Evolutionary conservation across 2,113 vertebrate species (phyloP), one percentile per base, ranked within the genome.

Genomic region (Seriola aureovittata): DNA sequence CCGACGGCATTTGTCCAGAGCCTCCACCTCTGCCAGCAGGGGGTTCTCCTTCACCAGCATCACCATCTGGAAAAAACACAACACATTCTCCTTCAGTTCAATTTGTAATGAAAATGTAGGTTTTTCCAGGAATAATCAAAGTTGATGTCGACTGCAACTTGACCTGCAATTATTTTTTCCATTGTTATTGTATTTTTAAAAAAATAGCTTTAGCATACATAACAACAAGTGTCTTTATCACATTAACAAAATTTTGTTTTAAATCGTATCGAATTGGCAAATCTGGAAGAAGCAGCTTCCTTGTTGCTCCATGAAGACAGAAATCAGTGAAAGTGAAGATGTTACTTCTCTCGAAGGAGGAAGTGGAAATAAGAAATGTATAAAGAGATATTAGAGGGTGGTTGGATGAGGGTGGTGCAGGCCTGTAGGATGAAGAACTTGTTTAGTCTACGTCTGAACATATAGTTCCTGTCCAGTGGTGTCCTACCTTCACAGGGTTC

Each of bases 1-100:
- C 23, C 93, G 96, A 42, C 96, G 95, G 72, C 97, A 98, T 84
- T 97, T 99, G 32, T 95, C 96, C 86, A 99, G 94, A 21, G 98
- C 96, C 59, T 95, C 96, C 59, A 54, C 93, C 80, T 98, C 97
- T 0, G 96, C 93, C 82, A 99, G 92, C 23, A 99, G 93, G 54
- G 97, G 97, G 91, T 99, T 99, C 85, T 99, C 97, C 90, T 95
- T 97, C 74, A 99, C 94, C 88, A 99, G 92, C 94, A 98, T 95
- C 89, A 99, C 97, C 3, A 99, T 96, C 98, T 99, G 70, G 4
- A 42, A 42, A 11, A 42, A 40, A n/a, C 5, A 52, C 29, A 14
- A 1, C 8, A 9, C 1, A 42, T 1, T 25, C 46, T 23, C 0
- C 10, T 57, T 2, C 2, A 21, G 9, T 19, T 36, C 14, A 2